Evolutionary conservation across 2,113 vertebrate genomes (phyloP).

Genomic region (Lonchura striata): DNA sequence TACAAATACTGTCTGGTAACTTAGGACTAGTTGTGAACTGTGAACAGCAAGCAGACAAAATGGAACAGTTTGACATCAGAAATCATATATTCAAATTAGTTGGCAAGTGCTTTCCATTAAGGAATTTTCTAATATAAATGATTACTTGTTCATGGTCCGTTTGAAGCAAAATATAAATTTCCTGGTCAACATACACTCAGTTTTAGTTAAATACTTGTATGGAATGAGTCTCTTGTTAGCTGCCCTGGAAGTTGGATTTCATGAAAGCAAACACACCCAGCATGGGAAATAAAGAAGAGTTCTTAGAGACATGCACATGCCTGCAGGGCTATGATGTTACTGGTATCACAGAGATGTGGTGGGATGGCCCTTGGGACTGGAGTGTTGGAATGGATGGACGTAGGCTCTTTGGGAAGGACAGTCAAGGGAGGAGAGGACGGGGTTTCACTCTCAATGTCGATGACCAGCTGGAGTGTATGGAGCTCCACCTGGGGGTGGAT

Average conservation of each 20-base stretch:
- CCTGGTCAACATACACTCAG: neutral
- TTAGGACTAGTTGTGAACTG: neutral
- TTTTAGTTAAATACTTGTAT: neutral
- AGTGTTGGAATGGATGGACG: neutral
- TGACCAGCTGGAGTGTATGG: neutral
- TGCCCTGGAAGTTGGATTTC: neutral
- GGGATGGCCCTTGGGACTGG: neutral
- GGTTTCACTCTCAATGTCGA: neutral
- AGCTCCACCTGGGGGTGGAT: neutral
- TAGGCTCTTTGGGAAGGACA: neutral
- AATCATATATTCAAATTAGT: neutral
- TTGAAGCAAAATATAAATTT: neutral
- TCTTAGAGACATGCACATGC: neutral
- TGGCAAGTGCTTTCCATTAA: neutral
- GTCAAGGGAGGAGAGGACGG: neutral
- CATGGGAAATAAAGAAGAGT: neutral
- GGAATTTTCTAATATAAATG: neutral
- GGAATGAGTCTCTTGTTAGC: neutral
- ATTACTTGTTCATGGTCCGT: neutral
- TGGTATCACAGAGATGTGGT: neutral
- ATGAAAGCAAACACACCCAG: neutral
- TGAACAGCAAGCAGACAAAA: neutral
- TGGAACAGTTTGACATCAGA: neutral
- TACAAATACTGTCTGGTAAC: neutral
- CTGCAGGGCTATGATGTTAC: neutral